Percentiles rank a stretch among this genome's conserved stretches.
Evolutionary conservation across 2,797 vertebrate species (phyloP).

Genomic region (Apogon talboti): DNA sequence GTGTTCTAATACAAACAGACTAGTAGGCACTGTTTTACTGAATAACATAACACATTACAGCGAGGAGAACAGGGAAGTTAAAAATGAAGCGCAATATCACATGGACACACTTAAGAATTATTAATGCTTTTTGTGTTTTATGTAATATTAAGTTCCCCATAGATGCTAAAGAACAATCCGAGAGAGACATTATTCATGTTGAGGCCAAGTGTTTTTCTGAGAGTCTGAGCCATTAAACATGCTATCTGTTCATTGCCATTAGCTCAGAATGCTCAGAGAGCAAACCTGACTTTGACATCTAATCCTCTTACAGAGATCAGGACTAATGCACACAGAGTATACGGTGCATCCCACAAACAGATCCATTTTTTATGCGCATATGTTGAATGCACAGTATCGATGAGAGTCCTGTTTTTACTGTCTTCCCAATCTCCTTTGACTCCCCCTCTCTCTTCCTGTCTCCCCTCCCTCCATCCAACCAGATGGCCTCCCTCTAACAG

Average conservation of each 20-base stretch:
- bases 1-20: constrained; percentile 58
- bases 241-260: constrained; percentile 76
- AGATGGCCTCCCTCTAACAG: constrained; percentile 82
- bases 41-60: constrained; percentile 50
- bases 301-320: constrained; percentile 76
- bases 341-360: constrained; percentile 47
- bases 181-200: constrained; percentile 62
- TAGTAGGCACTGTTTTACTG: constrained; percentile 34
- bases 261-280: constrained; percentile 67
- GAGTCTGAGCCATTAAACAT: constrained; percentile 72
- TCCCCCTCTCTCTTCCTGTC: constrained; percentile 34
- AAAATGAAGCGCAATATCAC: constrained; percentile 43
- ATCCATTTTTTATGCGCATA: constrained; percentile 57
- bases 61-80: constrained; percentile 28
- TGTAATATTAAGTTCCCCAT: constrained; percentile 58
- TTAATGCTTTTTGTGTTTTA: constrained; percentile 69
- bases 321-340: constrained; percentile 67
- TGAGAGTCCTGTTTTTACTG: constrained; percentile 30
- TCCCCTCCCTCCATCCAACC: constrained; percentile 60
- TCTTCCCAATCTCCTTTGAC: constrained; percentile 56
- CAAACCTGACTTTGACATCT: constrained; percentile 75
- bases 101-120: constrained; percentile 57
- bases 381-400: constrained; percentile 45
- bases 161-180: constrained; percentile 50
- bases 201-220: constrained; percentile 55